A percentile compares a stretch with the other conserved stretches of the same genome.
phyloP scores from a whole-genome alignment of 1,140 invertebrate species.

The Drosophila seguyi region DNA sequence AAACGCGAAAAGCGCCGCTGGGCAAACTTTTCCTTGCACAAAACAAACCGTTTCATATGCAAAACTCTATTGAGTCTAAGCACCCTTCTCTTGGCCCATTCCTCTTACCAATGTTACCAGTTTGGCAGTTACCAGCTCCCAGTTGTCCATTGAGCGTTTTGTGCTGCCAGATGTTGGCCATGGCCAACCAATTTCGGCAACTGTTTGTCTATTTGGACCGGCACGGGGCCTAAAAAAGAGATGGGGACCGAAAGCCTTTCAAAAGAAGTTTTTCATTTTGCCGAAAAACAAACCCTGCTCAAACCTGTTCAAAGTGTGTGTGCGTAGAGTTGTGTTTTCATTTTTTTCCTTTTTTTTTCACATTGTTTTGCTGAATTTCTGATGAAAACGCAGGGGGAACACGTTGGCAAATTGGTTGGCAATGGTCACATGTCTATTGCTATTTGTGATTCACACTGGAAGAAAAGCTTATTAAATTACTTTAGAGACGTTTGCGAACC shows the following conservation, averaged over 20 bases:
- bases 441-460: not conserved
- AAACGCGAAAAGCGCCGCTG: constrained; percentile 58
- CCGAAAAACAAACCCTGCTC: constrained; percentile 62
- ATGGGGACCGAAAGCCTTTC: constrained; percentile 28
- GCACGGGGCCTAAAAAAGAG: constrained; percentile 24
- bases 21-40: constrained; percentile 60
- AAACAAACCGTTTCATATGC: constrained; percentile 71
- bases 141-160: constrained; percentile 31
- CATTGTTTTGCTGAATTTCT: constrained; percentile 53
- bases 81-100: constrained; percentile 12
- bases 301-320: constrained; percentile 46
- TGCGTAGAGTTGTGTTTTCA: constrained; percentile 1
- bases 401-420: constrained; percentile 62
- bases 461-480: constrained; percentile 3
- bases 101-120: not conserved
- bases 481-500: no score
- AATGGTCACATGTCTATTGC: constrained; percentile 39
- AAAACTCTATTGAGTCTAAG: constrained; percentile 64
- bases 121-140: constrained; percentile 1
- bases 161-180: constrained; percentile 65
- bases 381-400: constrained; percentile 67
- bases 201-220: constrained; percentile 74
- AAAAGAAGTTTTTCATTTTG: constrained; percentile 56
- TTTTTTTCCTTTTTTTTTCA: constrained; percentile 6
- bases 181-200: constrained; percentile 76